These are phyloP conservation scores for Epinephelus malabaricus DNA, from an alignment of 2,797 vertebrate genomes.

Conservation along the genomic window DNA sequence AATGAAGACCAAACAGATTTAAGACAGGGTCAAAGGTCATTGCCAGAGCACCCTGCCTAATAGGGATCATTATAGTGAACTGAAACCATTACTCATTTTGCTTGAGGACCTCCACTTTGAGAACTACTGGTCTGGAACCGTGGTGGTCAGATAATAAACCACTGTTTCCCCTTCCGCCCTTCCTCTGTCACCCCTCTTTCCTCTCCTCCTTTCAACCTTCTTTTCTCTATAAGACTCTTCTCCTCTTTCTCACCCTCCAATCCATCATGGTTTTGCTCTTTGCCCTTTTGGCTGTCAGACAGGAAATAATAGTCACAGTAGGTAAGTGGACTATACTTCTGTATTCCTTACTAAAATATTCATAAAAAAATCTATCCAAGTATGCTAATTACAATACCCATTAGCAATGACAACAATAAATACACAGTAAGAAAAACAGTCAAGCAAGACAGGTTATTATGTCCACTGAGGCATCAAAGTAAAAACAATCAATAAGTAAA, in stretches of 20 bases:
- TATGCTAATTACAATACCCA: slow-evolving; percentile 17
- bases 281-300: slow-evolving; percentile 28
- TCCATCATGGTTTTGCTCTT: slow-evolving; percentile 59
- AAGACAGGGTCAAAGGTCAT: slow-evolving; percentile 17
- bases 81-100: slow-evolving; percentile 46
- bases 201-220: slow-evolving; percentile 31
- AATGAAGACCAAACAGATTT: slow-evolving; percentile 27
- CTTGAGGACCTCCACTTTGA: slow-evolving; percentile 56
- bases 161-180: slow-evolving; percentile 39
- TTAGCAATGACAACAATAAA: slow-evolving; percentile 37
- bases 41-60: slow-evolving; percentile 20
- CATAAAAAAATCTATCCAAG: slow-evolving; percentile 1
- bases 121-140: slow-evolving; percentile 51
- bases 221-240: slow-evolving; percentile 33
- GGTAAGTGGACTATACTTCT: neutral
- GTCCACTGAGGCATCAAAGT: slow-evolving; percentile 20
- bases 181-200: slow-evolving; percentile 18
- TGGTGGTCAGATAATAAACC: slow-evolving; percentile 61
- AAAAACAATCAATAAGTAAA: slow-evolving; percentile 46
- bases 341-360: slow-evolving; percentile 2
- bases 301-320: neutral
- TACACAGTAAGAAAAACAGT: slow-evolving; percentile 11
- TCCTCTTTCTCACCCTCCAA: slow-evolving; percentile 37
- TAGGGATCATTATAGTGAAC: slow-evolving; percentile 46
- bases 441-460: slow-evolving; percentile 13